Base-by-base conservation (phyloP, 2,797 vertebrate genomes). In the Oreochromis mossambicus region DNA sequence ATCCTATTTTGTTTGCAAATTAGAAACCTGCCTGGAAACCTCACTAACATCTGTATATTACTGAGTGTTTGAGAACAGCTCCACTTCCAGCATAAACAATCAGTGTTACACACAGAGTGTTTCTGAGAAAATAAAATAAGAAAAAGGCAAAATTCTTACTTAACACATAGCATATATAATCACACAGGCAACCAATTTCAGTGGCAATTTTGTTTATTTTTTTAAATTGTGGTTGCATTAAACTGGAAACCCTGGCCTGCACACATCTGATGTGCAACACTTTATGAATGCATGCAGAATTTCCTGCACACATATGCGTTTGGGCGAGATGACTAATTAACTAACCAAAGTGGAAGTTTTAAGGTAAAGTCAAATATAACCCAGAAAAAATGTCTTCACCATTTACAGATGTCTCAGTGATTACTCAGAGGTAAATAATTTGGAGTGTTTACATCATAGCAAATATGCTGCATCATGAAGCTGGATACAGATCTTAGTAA, bases 41-140 rank as follows among this genome's bases (percentile, higher is more conserved):
- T n/a, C 24, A 52, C 7, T 17, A 43, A 84, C 85, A 88, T 90
- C 87, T 91, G 85, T 76, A 54, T 73, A 81, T 82, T 87, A 70
- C 77, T 66, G 77, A 70, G 36, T 84, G 56, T 87, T 83, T 77
- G 63, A 83, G 85, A 36, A 70, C 78, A 82, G 63, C 34, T 38
- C 58, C 58, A 63, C 7, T 63, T 63, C 58, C 19, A 63, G 34
- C 34, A 63, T 21, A 63, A 75, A 75, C 26, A 75, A n/a, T 32
- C 70, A 75, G 70, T 34, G 46, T 75, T 34, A 34, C 70, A 75
- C 15, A 75, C 70, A 32, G 15, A 13, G 11, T 50, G 46, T 75
- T 50, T 75, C 70, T 75, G 26, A 75, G 46, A 75, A 75, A 75
- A 6, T 75, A 75, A 75, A 63, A 63, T n/a, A 63, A 63, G 58